Conservation (phyloP, 2,113 vertebrate species). For the Cavia porcellus region DNA sequence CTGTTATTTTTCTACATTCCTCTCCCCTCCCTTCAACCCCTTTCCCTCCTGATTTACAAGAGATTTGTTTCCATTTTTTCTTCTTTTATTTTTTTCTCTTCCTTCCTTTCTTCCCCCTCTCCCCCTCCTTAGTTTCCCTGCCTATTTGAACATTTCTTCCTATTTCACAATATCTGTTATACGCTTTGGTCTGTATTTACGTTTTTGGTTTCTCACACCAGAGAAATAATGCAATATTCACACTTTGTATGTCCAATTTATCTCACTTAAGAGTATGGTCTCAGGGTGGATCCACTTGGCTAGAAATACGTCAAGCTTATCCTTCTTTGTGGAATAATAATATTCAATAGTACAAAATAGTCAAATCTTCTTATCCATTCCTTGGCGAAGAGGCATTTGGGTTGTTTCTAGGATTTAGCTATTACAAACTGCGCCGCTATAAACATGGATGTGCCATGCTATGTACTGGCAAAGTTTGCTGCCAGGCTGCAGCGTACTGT, state of each 20-base stretch:
- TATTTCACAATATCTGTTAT: not conserved
- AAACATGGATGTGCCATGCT: not conserved
- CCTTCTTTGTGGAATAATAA: not conserved
- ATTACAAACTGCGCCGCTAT: not conserved
- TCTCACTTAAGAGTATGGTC: not conserved
- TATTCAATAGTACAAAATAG: not conserved
- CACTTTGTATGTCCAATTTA: not conserved
- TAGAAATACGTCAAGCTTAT: not conserved
- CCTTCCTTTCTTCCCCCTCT: not conserved
- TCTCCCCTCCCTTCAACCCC: not conserved
- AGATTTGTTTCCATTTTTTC: not conserved
- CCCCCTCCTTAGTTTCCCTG: not conserved
- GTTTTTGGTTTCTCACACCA: not conserved
- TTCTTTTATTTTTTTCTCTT: not conserved
- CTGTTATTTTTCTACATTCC: not conserved
- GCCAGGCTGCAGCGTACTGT: not conserved
- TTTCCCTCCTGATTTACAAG: not conserved
- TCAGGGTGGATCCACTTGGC: not conserved
- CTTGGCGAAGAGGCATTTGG: not conserved
- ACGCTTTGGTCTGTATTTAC: not conserved
- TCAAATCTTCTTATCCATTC: not conserved
- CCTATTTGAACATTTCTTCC: not conserved
- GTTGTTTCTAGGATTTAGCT: not conserved
- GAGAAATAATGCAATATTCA: not conserved
- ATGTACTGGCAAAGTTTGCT: not conserved